Conservation (phyloP, 2,113 vertebrate genomes). For the Tichodroma muraria region DNA sequence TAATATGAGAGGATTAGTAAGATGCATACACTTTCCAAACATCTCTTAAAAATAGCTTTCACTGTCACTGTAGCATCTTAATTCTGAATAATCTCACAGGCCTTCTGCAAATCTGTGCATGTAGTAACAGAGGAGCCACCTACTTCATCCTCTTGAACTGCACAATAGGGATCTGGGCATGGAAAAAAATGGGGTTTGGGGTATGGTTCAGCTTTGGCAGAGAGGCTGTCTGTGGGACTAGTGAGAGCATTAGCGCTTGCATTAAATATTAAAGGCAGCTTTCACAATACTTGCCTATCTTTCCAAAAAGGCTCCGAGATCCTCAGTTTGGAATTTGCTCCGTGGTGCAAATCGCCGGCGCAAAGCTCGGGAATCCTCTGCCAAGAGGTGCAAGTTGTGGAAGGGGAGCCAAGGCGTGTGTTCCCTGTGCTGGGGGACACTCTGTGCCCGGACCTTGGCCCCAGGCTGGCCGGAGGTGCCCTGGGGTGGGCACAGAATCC, state of each 20-base stretch:
- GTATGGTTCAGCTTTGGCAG: background rate
- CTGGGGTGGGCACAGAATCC: background rate
- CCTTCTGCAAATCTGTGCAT: background rate
- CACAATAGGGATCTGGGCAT: background rate
- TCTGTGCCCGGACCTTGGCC: background rate
- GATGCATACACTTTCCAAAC: background rate
- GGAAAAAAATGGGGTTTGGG: background rate
- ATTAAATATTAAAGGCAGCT: background rate
- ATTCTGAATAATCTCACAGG: slow-evolving; percentile 26
- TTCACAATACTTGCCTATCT: background rate
- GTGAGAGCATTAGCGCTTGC: background rate
- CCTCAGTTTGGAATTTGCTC: background rate
- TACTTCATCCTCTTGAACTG: background rate
- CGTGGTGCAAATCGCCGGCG: accelerated
- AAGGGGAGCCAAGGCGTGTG: background rate
- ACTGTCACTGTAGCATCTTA: background rate
- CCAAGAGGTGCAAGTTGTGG: background rate
- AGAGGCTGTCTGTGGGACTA: background rate
- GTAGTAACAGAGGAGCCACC: slow-evolving; percentile 29
- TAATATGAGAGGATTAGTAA: background rate
- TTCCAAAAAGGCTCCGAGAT: background rate
- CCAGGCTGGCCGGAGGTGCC: background rate
- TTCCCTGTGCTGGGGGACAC: background rate
- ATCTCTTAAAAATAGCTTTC: slow-evolving; percentile 22
- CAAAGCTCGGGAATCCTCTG: background rate